These are phyloP conservation scores for Aphrocallistes beatrix DNA, from an alignment of 37 sponge, comb jelly and placozoan species.

Conservation along the genomic window DNA sequence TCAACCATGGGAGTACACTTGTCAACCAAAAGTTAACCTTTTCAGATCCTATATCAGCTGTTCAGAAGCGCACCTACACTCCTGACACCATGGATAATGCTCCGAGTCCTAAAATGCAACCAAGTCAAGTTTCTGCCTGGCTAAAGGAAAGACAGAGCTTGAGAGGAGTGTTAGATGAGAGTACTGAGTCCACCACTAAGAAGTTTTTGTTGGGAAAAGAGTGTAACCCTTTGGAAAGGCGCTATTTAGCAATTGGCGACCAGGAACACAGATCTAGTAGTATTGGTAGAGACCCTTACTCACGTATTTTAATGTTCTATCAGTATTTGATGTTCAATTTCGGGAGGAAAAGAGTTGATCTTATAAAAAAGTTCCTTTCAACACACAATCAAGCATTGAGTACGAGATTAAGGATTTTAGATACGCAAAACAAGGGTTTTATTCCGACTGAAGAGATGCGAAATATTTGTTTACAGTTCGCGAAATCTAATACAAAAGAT, in stretches of 20 bases:
- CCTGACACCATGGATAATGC: not conserved
- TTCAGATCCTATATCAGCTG: not conserved
- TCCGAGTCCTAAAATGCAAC: not conserved
- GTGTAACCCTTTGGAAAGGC: not conserved
- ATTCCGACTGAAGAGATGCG: not conserved
- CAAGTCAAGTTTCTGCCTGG: not conserved
- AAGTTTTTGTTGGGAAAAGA: not conserved
- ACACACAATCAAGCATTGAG: not conserved
- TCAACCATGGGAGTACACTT: not conserved
- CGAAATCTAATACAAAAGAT: not conserved
- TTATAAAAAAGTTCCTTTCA: not conserved
- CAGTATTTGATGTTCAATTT: not conserved
- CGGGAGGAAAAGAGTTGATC: not conserved
- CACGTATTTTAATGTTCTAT: not conserved
- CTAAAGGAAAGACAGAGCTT: not conserved
- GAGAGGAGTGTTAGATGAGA: not conserved
- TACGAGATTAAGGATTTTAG: not conserved
- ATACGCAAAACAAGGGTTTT: not conserved
- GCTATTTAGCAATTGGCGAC: not conserved
- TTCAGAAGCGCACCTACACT: too few species aligned
- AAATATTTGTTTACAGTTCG: constrained; percentile 2
- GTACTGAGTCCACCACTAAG: not conserved
- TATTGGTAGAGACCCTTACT: not conserved
- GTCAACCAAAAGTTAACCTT: constrained; percentile 4
- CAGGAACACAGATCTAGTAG: not conserved